Conservation (phyloP, 2,113 vertebrate species). For the Panurus biarmicus region DNA sequence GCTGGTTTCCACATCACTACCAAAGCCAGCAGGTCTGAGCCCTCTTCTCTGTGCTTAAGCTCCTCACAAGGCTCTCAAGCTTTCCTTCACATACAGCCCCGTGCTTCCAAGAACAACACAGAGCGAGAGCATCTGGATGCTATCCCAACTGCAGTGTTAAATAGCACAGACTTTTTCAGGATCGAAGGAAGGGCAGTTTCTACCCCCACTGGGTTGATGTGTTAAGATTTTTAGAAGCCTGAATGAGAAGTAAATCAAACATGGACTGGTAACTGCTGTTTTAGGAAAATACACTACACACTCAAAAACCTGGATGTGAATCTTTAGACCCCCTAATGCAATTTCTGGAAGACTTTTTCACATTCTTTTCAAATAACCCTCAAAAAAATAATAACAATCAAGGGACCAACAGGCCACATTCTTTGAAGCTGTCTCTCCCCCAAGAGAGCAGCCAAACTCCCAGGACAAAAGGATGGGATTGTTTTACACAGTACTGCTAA, state of each 20-base stretch:
- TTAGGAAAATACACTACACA: neutral
- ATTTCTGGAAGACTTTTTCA: neutral
- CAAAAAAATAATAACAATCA: neutral
- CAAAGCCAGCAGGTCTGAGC: neutral
- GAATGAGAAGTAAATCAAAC: neutral
- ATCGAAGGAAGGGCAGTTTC: neutral
- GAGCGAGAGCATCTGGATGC: neutral
- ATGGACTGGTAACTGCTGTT: neutral
- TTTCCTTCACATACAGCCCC: rapidly evolving
- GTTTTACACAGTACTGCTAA: conserved; percentile 68
- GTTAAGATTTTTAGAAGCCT: neutral
- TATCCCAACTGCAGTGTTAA: neutral
- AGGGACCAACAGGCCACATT: neutral
- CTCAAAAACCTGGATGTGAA: neutral
- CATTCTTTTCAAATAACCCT: neutral
- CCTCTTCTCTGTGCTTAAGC: neutral
- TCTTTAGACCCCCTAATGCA: neutral
- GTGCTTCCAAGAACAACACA: neutral
- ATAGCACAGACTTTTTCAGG: neutral
- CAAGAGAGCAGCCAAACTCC: neutral
- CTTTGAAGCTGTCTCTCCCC: neutral
- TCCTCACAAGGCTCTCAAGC: neutral
- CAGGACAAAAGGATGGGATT: neutral
- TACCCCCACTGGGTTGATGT: no score
- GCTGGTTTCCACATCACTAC: neutral